Evolutionary conservation across 2,888 invertebrate species (phyloP), one percentile per base, ranked within the genome.

Genomic region (Dicycla oo): DNA sequence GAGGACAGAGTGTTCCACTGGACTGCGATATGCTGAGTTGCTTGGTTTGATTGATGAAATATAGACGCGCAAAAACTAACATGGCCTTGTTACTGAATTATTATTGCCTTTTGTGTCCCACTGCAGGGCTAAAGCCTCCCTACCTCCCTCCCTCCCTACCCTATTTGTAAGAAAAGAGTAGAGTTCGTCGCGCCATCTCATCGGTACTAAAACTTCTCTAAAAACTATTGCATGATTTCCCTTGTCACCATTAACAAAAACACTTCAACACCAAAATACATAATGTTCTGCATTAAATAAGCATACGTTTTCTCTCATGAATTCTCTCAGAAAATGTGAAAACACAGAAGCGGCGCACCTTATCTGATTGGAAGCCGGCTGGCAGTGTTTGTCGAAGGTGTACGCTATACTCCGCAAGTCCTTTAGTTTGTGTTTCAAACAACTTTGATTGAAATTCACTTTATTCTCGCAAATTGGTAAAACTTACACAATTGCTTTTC

Each of bases 361-460:
- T 87, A 87, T 82, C 80, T 76, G 78, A 86, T 88, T 83, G 81
- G 58, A 67, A 75, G 63, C 54, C 65, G 74, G 78, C 79, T 73
- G 72, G 64, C 74, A 73, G 67, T 92, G 91, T 93, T 93, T 93
- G 90, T 84, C 72, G 70, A 90, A 91, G 91, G 92, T 92, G 88
- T 86, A 82, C 86, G 75, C 54, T 83, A 71, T 82, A 82, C 75
- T 74, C 75, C 79, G 74, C 81, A 87, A 88, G 90, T 90, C 90
- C 89, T 92, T 90, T 87, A 89, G 93, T 93, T 93, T 93, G 92
- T 93, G 88, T 93, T 93, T 88, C 88, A 82, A 86, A 87, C 85
- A 92, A 93, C 87, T 93, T 93, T 92, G 93, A 93, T 93, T 93
- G 93, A 91, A 93, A 91, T 92, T 92, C 93, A 93, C 94, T 94